phyloP scores from a whole-genome alignment of 2,113 vertebrate species.

The Prinia subflava region DNA sequence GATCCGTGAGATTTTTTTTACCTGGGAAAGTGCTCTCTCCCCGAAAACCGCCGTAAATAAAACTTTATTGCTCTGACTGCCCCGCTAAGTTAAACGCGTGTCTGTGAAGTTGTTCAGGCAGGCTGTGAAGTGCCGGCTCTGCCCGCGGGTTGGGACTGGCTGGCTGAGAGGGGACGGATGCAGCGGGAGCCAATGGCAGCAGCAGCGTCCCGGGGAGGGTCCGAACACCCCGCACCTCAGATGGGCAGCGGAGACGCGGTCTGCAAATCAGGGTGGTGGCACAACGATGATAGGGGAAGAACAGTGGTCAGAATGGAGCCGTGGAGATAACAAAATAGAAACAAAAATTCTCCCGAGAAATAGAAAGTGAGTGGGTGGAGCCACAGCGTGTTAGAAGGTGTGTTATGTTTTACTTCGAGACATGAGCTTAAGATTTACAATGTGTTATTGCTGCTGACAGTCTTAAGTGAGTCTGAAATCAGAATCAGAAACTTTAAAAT shows the following conservation, averaged over 20 bases:
- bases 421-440: not conserved
- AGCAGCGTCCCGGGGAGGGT: not conserved
- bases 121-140: fast-evolving
- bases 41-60: not conserved
- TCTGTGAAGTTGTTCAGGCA: not conserved
- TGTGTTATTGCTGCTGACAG: not conserved
- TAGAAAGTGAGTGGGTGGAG: not conserved
- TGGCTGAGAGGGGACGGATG: not conserved
- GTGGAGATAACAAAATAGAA: not conserved
- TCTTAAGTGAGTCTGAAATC: not conserved
- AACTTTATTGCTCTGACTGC: not conserved
- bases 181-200: not conserved
- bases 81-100: not conserved
- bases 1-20: not conserved
- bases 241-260: not conserved
- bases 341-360: not conserved
- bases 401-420: not conserved
- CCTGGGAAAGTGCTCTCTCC: not conserved
- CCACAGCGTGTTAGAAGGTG: not conserved
- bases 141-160: not conserved
- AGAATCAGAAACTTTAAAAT: not conserved
- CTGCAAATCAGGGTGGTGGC: not conserved
- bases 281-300: not conserved
- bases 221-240: fast-evolving
- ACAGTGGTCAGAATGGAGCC: not conserved